Evolutionary conservation across 2,797 vertebrate species (phyloP).

Genomic region (Sebastiscus tertius): DNA sequence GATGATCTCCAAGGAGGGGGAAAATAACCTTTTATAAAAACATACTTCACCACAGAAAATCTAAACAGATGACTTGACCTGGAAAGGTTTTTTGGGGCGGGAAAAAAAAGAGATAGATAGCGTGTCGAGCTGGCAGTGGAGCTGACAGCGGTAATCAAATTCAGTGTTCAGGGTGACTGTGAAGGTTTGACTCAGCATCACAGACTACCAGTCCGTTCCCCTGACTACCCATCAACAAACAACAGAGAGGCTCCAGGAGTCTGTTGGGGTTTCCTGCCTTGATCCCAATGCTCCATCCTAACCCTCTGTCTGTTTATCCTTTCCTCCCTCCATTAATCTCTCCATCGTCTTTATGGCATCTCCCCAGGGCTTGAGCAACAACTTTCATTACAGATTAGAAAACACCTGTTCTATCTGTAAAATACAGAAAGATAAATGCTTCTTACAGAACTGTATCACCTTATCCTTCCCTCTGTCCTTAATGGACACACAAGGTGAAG

Average conservation of each 20-base stretch:
- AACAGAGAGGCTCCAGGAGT: conserved; percentile 61
- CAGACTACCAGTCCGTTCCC: conserved; percentile 59
- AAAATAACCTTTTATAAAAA: conserved; percentile 27
- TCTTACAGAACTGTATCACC: background rate
- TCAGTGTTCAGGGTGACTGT: conserved; percentile 35
- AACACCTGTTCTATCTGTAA: background rate
- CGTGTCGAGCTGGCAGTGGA: conserved; percentile 26
- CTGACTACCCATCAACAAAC: conserved; percentile 81
- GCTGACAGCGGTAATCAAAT: conserved; percentile 48
- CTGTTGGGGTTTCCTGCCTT: conserved; percentile 66
- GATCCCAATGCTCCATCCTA: conserved; percentile 25
- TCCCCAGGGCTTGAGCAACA: background rate
- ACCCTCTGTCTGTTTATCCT: conserved; percentile 43
- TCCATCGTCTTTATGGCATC: background rate
- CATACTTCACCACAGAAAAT: conserved; percentile 23
- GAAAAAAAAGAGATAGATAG: conserved; percentile 14
- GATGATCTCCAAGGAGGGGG: conserved; percentile 4
- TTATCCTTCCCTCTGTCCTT: conserved; percentile 2
- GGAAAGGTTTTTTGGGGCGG: background rate
- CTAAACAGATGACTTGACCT: conserved; percentile 28
- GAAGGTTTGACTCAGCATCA: conserved; percentile 60
- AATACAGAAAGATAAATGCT: background rate
- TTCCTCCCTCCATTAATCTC: conserved; percentile 16
- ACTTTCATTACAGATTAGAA: conserved; percentile 5
- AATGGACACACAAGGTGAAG: conserved; percentile 54